Percentiles rank a stretch among this genome's conserved stretches.
phyloP scores from a whole-genome alignment of 2,113 vertebrate species.

The Vulpes lagopus region DNA sequence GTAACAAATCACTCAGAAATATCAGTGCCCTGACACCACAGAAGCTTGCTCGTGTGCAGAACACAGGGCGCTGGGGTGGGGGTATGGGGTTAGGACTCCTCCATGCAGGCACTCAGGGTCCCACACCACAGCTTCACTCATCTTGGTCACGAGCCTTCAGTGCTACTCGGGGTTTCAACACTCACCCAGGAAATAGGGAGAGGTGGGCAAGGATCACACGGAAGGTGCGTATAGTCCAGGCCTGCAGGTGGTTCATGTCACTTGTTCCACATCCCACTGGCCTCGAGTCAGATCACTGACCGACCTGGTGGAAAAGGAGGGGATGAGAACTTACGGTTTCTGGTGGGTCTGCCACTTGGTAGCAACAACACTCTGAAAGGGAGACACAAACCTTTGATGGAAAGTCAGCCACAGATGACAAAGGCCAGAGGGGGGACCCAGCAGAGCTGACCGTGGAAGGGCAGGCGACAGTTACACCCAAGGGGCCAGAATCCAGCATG shows the following conservation, averaged over 20 bases:
- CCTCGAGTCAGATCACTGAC: background rate
- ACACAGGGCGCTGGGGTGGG: background rate
- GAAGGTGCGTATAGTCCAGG: background rate
- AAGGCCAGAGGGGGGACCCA: background rate
- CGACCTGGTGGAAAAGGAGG: background rate
- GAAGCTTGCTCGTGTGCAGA: background rate
- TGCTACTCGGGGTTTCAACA: background rate
- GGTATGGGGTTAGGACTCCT: background rate
- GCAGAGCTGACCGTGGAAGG: too few relatives aligned
- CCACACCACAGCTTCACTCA: background rate
- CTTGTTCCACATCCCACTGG: background rate
- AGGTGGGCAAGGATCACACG: background rate
- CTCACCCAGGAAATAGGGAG: background rate
- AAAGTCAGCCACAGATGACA: background rate
- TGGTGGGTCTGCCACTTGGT: background rate
- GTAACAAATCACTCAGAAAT: background rate
- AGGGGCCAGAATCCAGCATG: fast-evolving
- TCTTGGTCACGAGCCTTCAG: background rate
- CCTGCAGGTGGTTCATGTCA: background rate
- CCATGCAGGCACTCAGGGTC: background rate
- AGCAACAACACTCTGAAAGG: background rate
- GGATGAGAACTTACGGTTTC: background rate
- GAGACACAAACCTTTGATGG: background rate
- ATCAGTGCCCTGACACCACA: background rate
- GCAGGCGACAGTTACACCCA: fast-evolving